Percentiles rank a stretch among this genome's conserved stretches.
Evolutionary conservation across 1,140 invertebrate species (phyloP).

Genomic region (Zelostemma sp.): DNA sequence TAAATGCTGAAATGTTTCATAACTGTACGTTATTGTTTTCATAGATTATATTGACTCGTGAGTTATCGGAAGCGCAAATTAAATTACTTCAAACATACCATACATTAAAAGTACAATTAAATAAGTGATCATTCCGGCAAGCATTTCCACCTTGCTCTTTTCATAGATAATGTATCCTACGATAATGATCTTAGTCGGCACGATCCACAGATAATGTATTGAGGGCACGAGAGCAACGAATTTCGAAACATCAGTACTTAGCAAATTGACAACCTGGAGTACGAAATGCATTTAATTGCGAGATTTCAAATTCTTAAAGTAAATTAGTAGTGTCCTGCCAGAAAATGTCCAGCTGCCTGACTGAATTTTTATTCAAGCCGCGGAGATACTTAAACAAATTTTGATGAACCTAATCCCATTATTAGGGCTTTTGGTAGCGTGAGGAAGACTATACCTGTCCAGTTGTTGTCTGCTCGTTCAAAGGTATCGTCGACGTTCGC

Average conservation of each 20-base stretch:
- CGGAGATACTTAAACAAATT: too few species aligned
- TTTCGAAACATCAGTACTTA: constrained; percentile 89
- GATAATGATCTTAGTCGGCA: constrained; percentile 83
- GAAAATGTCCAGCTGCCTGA: too few species aligned
- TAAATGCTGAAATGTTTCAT: constrained; percentile 69
- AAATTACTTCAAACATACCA: constrained; percentile 68
- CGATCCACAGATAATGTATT: constrained; percentile 84
- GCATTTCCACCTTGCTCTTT: constrained; percentile 79
- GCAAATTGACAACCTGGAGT: constrained; percentile 93
- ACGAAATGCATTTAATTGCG: constrained; percentile 45
- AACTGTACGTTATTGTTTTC: too few species aligned
- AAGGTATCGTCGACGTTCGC: constrained; percentile 47
- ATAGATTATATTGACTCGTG: too few species aligned
- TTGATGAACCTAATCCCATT: too few species aligned
- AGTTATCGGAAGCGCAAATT: too few species aligned
- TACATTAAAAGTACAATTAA: constrained; percentile 88
- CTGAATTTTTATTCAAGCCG: too few species aligned
- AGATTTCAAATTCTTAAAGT: too few species aligned
- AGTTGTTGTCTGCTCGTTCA: constrained; percentile 57
- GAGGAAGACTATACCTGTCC: constrained; percentile 48
- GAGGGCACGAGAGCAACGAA: constrained; percentile 79
- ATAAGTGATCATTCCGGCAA: constrained; percentile 84
- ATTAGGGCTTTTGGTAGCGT: too few species aligned
- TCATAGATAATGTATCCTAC: constrained; percentile 83
- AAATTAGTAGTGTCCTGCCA: too few species aligned